Evolutionary conservation across 2,888 invertebrate genomes (phyloP).

Genomic region (Microdon myrmicae): DNA sequence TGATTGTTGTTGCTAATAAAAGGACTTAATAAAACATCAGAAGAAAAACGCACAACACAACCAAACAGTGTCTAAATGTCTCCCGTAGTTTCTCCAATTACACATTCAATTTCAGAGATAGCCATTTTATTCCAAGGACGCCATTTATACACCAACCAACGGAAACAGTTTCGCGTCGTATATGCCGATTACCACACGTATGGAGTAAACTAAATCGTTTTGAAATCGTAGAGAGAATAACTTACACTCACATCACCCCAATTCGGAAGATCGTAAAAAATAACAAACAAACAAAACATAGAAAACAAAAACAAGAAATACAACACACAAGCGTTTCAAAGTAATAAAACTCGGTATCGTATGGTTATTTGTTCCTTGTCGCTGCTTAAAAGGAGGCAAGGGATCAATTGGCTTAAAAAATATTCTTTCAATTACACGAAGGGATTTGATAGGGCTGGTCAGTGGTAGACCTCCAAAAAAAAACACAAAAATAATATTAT

Average conservation of each 20-base stretch:
- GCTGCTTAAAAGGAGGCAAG: slow-evolving; percentile 9
- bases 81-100: no score
- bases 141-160: no score
- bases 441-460: slow-evolving; percentile 31
- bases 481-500: slow-evolving; percentile 44
- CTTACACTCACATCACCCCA: slow-evolving; percentile 51
- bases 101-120: no score
- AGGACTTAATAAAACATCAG: no score
- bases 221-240: slow-evolving; percentile 50
- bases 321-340: slow-evolving; percentile 23
- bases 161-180: no score
- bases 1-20: no score
- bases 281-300: no score
- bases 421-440: slow-evolving; percentile 38
- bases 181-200: slow-evolving; percentile 18
- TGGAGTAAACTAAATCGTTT: slow-evolving; percentile 50
- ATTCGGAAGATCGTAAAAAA: slow-evolving; percentile 43
- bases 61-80: no score
- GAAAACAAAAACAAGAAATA: slow-evolving; percentile 16
- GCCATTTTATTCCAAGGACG: no score
- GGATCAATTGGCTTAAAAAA: slow-evolving; percentile 8
- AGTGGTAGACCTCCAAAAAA: slow-evolving; percentile 30
- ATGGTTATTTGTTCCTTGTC: slow-evolving; percentile 44
- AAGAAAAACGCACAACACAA: no score
- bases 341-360: slow-evolving; percentile 49